Percentiles rank a stretch among this genome's conserved stretches.
These are phyloP conservation scores for Acanthis flammea DNA, from an alignment of 2,797 vertebrate genomes.

Conservation along the genomic window DNA sequence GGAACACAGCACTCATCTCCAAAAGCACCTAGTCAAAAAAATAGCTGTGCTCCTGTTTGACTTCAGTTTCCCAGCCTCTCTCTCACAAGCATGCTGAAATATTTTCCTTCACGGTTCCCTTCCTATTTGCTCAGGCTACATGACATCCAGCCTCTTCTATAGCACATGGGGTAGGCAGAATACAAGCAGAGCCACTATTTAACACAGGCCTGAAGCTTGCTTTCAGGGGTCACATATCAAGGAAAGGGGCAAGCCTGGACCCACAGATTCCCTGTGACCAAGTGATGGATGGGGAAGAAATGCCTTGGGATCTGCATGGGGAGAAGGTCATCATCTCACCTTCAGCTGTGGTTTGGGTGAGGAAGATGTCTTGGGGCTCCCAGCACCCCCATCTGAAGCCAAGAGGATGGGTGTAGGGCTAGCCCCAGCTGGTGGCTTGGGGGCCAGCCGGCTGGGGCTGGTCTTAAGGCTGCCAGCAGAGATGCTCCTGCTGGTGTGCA, in stretches of 20 bases:
- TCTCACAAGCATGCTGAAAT: background rate
- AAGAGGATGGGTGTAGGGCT: constrained; percentile 56
- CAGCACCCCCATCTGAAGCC: constrained; percentile 32
- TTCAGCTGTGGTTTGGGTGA: constrained; percentile 72
- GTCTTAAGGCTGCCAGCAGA: constrained; percentile 19
- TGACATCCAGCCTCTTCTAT: background rate
- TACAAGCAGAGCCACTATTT: background rate
- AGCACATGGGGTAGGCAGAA: background rate
- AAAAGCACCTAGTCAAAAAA: background rate
- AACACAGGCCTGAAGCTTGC: background rate
- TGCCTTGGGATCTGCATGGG: background rate
- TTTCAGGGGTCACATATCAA: background rate
- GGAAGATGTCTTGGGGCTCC: background rate
- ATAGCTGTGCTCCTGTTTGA: background rate
- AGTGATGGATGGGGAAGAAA: background rate
- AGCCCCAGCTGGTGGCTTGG: constrained; percentile 59
- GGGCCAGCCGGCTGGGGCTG: constrained; percentile 35
- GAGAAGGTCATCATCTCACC: constrained; percentile 57
- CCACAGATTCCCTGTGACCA: accelerated
- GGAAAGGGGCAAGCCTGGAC: background rate
- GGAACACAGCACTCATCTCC: background rate
- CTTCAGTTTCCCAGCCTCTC: background rate
- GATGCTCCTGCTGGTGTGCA: constrained; percentile 56
- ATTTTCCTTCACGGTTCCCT: background rate
- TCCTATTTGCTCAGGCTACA: background rate